These are phyloP conservation scores for Melanotus villosus DNA, from an alignment of 2,888 invertebrate species.

Conservation along the genomic window DNA sequence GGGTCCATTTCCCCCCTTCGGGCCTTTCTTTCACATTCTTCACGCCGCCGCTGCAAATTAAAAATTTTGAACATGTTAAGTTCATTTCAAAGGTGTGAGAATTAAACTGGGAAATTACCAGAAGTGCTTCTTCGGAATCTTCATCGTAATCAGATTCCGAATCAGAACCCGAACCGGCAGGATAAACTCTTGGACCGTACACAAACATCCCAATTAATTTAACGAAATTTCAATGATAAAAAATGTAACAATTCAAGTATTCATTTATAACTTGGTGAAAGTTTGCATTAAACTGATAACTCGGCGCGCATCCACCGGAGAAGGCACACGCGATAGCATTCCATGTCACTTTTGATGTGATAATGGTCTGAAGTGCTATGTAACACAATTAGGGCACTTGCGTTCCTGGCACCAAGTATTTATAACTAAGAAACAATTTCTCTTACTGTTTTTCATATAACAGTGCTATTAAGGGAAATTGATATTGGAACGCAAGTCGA, in stretches of 20 bases:
- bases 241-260: too few relatives aligned
- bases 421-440: slow-evolving; percentile 20
- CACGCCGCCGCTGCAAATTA: slow-evolving; percentile 76
- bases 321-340: slow-evolving; percentile 52
- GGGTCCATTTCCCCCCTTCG: slow-evolving; percentile 94
- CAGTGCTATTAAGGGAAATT: slow-evolving; percentile 4
- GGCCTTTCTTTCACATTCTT: slow-evolving; percentile 94
- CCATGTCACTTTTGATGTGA: slow-evolving; percentile 56
- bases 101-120: slow-evolving; percentile 20
- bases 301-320: neutral
- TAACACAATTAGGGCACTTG: slow-evolving; percentile 54
- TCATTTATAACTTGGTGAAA: neutral
- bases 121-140: slow-evolving; percentile 53
- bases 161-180: slow-evolving; percentile 55
- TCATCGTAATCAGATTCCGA: slow-evolving; percentile 53
- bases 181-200: slow-evolving; percentile 56
- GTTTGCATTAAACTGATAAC: neutral
- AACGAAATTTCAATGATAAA: neutral
- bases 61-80: neutral
- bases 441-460: slow-evolving; percentile 25
- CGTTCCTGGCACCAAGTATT: slow-evolving; percentile 61
- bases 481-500: neutral
- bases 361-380: slow-evolving; percentile 58
- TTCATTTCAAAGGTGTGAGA: neutral
- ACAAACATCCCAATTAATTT: slow-evolving; percentile 59